Evolutionary conservation across 1,140 invertebrate species (phyloP), one percentile per base, ranked within the genome.

Genomic region (Drosophila sechellia): DNA sequence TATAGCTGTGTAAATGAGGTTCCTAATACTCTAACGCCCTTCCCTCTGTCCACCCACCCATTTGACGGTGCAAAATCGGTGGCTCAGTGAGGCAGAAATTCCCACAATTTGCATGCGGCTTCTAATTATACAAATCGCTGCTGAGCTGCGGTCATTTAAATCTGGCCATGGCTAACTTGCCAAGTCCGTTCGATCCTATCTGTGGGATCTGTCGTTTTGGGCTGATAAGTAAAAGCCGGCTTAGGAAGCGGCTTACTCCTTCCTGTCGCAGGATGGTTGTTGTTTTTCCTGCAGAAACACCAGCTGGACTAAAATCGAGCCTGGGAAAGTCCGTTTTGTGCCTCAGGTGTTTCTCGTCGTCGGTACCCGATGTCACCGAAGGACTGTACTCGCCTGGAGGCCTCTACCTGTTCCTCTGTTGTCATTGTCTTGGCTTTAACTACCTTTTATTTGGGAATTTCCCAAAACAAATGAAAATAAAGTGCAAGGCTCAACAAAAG

Each of bases 381-480:
- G 22, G 77, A 87, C 83, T 89, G 84, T 89, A 87, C 84, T 63
- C 35, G 59, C 64, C 55, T 17, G 42, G 12, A 27, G 22, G 22
- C 20, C 46, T 57, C 60, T 81, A 86, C 84, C 79, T 89, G 84
- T 72, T 56, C 20, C 45, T 52, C 17, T 65, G 64, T 66, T 70
- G 75, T 63, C 66, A 87, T 87, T 87, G 83, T 87, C 75, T 63
- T 76, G 79, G 79, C 79, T 77, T 84, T 77, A 87, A 87, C 79
- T 89, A 84, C 73, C 76, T 89, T 87, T 89, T 84, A 89, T 87
- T 87, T 87, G 66, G 84, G 84, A 87, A 87, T 64, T 87, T 87
- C 84, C 84, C 84, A 87, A 87, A 87, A 89, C 84, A 87, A 87
- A 87, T 79, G 79, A 89, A 87, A 87, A 89, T 89, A 87, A 87